Evolutionary conservation across 2,888 invertebrate genomes (phyloP).

Genomic region (Campopleginae sp.): DNA sequence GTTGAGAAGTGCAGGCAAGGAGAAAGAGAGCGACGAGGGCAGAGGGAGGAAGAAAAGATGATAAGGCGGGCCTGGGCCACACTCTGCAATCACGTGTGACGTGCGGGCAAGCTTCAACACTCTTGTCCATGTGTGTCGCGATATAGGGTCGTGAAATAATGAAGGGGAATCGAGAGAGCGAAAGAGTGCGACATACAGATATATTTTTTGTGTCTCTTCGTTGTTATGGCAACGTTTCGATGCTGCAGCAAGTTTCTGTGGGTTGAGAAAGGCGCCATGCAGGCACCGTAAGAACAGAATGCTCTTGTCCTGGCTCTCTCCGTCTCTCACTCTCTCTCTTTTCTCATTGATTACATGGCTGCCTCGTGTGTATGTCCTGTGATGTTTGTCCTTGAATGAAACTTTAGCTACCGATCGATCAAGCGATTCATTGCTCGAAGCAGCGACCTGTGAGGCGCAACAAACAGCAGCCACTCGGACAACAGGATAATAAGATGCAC

Average conservation of each 20-base stretch:
- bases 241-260: constrained; percentile 40
- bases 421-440: constrained; percentile 38
- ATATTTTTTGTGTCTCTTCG: constrained; percentile 5
- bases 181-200: constrained; percentile 6
- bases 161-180: constrained; percentile 9
- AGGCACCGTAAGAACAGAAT: constrained; percentile 40
- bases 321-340: neutral
- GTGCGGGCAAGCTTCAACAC: constrained; percentile 16
- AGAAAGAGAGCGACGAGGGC: neutral
- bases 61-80: constrained; percentile 9
- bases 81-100: constrained; percentile 42
- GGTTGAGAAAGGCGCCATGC: constrained; percentile 45
- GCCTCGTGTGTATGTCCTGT: neutral
- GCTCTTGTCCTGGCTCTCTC: constrained; percentile 25
- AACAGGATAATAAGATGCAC: constrained; percentile 13
- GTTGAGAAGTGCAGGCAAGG: constrained; percentile 2
- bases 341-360: neutral
- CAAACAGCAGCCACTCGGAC: constrained; percentile 1
- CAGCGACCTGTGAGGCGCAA: neutral
- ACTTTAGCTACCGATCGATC: constrained; percentile 40
- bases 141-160: constrained; percentile 50
- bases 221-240: constrained; percentile 59
- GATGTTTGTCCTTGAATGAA: constrained; percentile 47
- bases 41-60: constrained; percentile 11
- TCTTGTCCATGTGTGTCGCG: constrained; percentile 5